phyloP scores from a whole-genome alignment of 2,797 vertebrate species.

The Centropyge bicolor region DNA sequence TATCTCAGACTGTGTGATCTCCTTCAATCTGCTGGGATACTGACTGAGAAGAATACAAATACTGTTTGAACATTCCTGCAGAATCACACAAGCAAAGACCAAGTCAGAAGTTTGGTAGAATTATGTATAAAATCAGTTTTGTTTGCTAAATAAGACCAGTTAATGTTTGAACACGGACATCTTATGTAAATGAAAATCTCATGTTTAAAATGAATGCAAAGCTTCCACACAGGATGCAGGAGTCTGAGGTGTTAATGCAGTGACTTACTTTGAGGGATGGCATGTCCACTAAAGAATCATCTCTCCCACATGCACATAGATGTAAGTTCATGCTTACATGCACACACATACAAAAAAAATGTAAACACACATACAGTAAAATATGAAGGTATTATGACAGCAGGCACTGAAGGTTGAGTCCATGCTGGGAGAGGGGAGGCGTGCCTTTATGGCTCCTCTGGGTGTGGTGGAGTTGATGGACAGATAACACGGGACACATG shows the following conservation, averaged over 20 bases:
- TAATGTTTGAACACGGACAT: background rate
- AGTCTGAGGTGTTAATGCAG: conserved; percentile 11
- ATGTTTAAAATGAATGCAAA: background rate
- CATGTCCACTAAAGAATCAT: conserved; percentile 24
- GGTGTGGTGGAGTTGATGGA: conserved; percentile 85
- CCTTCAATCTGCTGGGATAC: background rate
- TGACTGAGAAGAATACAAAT: conserved; percentile 14
- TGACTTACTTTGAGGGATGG: conserved; percentile 41
- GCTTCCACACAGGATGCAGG: conserved; percentile 10
- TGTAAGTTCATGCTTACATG: conserved; percentile 70
- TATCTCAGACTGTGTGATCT: conserved; percentile 13
- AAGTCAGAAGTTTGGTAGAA: background rate
- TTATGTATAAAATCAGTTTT: background rate
- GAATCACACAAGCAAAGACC: background rate
- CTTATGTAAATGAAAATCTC: conserved; percentile 22
- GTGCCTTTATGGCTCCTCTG: conserved; percentile 65
- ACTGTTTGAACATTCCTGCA: conserved; percentile 25
- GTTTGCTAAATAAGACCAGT: background rate
- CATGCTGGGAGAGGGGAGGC: conserved; percentile 72
- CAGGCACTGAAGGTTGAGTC: conserved; percentile 70
- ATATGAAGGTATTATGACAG: conserved; percentile 62
- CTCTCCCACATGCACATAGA: conserved; percentile 57
- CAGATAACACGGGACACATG: conserved; percentile 88
- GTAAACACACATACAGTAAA: conserved; percentile 52
- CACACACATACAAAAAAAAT: conserved; percentile 42